phyloP scores from a whole-genome alignment of 2,888 invertebrate species.

The Metopia argyrocephala region DNA sequence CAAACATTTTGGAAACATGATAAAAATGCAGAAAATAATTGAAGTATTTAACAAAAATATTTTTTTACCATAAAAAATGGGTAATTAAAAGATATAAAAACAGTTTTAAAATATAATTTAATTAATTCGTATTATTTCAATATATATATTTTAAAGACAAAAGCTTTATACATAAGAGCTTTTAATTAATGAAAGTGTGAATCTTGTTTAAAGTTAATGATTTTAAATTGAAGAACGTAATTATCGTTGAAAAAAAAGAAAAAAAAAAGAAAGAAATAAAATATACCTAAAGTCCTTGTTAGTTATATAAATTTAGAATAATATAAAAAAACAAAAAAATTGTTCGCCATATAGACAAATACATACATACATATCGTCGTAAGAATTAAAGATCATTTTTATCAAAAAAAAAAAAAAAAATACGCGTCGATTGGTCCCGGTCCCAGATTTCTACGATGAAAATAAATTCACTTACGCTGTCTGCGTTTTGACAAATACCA shows the following conservation, averaged over 20 bases:
- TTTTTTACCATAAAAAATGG: slow-evolving; percentile 3
- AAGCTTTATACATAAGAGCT: background rate
- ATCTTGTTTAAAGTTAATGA: background rate
- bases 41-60: background rate
- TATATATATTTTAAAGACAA: no score
- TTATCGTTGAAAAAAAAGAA: background rate
- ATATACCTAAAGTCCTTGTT: background rate
- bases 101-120: background rate
- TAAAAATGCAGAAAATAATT: background rate
- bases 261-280: background rate
- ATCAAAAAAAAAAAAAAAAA: no score
- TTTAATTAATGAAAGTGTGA: background rate
- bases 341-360: no score
- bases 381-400: no score
- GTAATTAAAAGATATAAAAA: background rate
- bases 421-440: no score
- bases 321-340: no score
- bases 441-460: no score
- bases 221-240: background rate
- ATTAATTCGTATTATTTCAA: background rate
- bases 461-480: no score
- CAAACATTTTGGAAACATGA: background rate
- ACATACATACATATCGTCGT: no score
- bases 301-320: no score
- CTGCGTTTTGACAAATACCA: no score